These are phyloP conservation scores for Galagoides demidoff DNA, from an alignment of 2,797 vertebrate species.

Conservation along the genomic window DNA sequence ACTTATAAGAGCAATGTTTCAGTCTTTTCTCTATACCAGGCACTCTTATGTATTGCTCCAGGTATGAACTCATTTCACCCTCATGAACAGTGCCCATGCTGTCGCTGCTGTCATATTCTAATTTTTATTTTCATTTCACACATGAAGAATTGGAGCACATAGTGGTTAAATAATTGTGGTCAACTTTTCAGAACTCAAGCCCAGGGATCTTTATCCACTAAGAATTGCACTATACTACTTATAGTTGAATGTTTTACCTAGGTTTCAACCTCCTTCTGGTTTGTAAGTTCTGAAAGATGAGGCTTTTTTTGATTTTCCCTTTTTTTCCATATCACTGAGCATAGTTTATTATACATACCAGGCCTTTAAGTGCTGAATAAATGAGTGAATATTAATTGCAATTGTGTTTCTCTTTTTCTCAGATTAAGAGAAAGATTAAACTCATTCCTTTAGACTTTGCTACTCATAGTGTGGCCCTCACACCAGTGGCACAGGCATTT, in stretches of 20 bases:
- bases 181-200: slow-evolving; percentile 40
- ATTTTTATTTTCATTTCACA: slow-evolving; percentile 6
- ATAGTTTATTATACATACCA: neutral
- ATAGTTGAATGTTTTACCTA: neutral
- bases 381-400: neutral
- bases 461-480: neutral
- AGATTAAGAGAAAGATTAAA: neutral
- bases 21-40: neutral
- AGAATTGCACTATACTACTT: neutral
- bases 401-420: neutral
- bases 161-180: neutral
- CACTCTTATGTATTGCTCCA: neutral
- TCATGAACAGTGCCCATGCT: neutral
- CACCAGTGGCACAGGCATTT: neutral
- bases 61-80: neutral
- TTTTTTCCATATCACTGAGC: neutral
- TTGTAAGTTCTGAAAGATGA: neutral
- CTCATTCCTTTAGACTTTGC: neutral
- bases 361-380: neutral
- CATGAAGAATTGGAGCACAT: neutral
- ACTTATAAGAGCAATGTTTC: neutral
- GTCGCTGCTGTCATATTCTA: neutral
- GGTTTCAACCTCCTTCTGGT: neutral
- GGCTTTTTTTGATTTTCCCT: neutral
- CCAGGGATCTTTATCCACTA: neutral